A percentile compares a stretch with the other conserved stretches of the same genome.
These are phyloP conservation scores for silkworm (Bombyx mori) DNA, from an alignment of 1,140 invertebrate species.

Conservation along the genomic window DNA sequence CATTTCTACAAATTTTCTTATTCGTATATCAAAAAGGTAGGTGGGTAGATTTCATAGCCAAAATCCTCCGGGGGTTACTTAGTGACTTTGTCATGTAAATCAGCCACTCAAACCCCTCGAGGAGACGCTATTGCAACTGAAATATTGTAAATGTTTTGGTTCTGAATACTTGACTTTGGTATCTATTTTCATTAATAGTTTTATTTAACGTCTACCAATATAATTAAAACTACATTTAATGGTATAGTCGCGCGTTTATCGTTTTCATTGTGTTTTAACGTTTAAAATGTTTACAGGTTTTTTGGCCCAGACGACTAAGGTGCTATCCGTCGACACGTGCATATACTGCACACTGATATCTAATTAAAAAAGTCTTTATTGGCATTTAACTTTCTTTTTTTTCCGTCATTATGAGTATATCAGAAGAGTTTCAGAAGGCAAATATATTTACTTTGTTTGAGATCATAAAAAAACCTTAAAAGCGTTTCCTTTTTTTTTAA, in stretches of 20 bases:
- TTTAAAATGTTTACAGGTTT: too few species aligned
- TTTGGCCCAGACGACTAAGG: too few species aligned
- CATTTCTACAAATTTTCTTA: too few species aligned
- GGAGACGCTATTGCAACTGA: conserved; percentile 41
- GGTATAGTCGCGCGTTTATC: too few species aligned
- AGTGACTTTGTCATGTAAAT: conserved; percentile 59
- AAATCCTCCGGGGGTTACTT: conserved; percentile 37
- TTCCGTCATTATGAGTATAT: too few species aligned
- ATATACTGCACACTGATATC: too few species aligned
- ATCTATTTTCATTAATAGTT: not conserved
- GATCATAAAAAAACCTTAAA: not conserved
- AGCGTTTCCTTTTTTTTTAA: too few species aligned
- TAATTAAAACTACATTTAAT: too few species aligned
- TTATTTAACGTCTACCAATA: not conserved
- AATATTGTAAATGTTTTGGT: conserved; percentile 50
- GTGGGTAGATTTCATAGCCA: conserved; percentile 7
- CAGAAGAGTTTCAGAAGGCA: not conserved
- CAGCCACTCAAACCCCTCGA: conserved; percentile 36
- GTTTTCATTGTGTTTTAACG: too few species aligned
- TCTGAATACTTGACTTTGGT: conserved; percentile 17
- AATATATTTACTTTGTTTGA: not conserved
- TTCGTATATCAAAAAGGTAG: not conserved
- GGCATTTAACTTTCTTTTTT: too few species aligned
- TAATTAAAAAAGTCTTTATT: too few species aligned
- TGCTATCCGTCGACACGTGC: too few species aligned